Evolutionary conservation across 2,888 invertebrate species (phyloP), one percentile per base, ranked within the genome.

Genomic region (Phengaris alcon): DNA sequence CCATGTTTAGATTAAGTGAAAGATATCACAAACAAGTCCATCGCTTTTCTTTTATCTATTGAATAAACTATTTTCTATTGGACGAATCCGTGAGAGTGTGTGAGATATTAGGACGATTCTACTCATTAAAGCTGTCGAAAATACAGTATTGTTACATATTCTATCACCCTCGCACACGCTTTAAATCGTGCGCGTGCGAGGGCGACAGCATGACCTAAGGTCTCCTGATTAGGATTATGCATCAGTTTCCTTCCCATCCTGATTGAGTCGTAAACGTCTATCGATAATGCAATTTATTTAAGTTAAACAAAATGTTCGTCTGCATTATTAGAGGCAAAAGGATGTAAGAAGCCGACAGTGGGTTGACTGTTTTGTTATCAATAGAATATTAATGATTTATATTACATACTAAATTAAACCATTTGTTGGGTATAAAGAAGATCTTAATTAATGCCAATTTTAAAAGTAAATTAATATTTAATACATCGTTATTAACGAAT

Each of bases 241-340:
- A 86, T 83, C 83, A 87, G 88, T 86, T 87, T 85, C 85, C 82
- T 82, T 84, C 85, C 84, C 89, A 88, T 90, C 85, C 85, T 87
- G 89, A 93, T 93, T 91, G 91, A 92, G 92, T 91, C 92, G 91
- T 93, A 93, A 93, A 93, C 84, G 92, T 93, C 93, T 85, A 88
- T 90, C 87, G 86, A 85, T 87, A 83, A 82, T 86, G 87, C 89
- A 89, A 90, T 91, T 90, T 90, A 88, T 87, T 75, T 52, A 68
- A 77, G 80, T 81, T 78, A 78, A 75, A 84, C 85, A 86, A 87
- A 88, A 84, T 84, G 82, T 83, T 82, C 81, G 78, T 76, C 78
- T 81, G 83, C 85, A 86, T 87, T 88, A 88, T 83, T 77, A 78
- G 78, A 79, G 77, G 78, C 82, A 83, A 84, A 84, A 84, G 80